These are phyloP conservation scores for Heliconius ethilla DNA, from an alignment of 2,888 invertebrate species.

Conservation along the genomic window DNA sequence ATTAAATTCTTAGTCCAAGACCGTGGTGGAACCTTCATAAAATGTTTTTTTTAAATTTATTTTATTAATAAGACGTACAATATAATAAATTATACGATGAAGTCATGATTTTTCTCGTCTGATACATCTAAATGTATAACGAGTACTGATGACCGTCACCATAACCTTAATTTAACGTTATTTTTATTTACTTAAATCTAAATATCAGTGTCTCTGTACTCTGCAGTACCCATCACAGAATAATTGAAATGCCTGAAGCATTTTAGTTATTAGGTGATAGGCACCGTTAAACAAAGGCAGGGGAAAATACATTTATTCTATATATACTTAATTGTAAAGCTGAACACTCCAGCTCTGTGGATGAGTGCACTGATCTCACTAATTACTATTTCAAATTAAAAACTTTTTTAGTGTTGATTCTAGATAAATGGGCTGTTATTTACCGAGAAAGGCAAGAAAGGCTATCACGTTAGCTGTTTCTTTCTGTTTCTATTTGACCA, in stretches of 20 bases:
- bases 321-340: too few species aligned
- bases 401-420: too few species aligned
- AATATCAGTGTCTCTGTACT: too few species aligned
- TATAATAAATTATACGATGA: slow-evolving; percentile 26
- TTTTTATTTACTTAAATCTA: too few species aligned
- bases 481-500: background rate
- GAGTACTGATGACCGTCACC: background rate
- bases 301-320: too few species aligned
- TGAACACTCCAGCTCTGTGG: too few species aligned
- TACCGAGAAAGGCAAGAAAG: background rate
- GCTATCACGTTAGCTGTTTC: background rate
- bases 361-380: too few species aligned
- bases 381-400: too few species aligned
- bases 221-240: too few species aligned
- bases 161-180: background rate
- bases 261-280: background rate
- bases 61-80: background rate
- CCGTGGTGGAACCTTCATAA: background rate
- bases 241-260: too few species aligned
- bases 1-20: background rate
- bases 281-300: background rate
- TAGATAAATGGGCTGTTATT: too few species aligned
- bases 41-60: background rate
- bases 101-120: slow-evolving; percentile 27
- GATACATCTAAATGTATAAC: background rate